Base-by-base conservation (phyloP, 2,888 invertebrate species). In the Notodonta ziczac region DNA sequence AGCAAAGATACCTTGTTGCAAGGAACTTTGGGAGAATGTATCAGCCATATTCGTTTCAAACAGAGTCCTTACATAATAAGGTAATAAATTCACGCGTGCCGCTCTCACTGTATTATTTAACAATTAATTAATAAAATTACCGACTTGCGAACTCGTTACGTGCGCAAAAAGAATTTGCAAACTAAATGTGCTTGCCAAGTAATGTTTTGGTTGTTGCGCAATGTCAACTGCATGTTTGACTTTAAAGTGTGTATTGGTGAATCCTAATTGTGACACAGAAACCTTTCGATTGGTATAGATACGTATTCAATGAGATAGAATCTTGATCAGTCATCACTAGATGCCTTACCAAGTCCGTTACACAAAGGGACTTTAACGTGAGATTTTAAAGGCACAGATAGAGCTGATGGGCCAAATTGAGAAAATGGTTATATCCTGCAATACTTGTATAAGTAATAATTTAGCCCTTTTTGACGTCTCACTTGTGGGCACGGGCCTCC, bases 121-220 rank as follows among this genome's bases (percentile, higher is more conserved):
- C 74, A 70, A 69, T 67, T 70, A 73, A 69, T 74, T 70, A 66
- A 67, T 66, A 70, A 74, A 72, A 63, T 70, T 72, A 68, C 69
- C 53, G 58, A 67, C 72, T 66, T 57, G 59, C 65, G 52, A 39
- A 62, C 58, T 39, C 59, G 62, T 68, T 70, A 70, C 70, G 66
- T 65, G 62, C 52, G 13, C 39, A 50, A 9, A 4, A 14, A n/a
- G 44, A 62, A 72, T 66, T 62, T 61, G 54, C 66, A 63, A 67
- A 63, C 44, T 55, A 61, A 44, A 57, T 51, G 44, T 57, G 40
- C 24, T 32, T 13, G 44, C 42, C 14, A 14, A n/a, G 9, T 32
- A 40, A 58, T 40, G 50, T 51, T 39, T 42, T 42, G 55, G 61
- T 56, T 44, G 50, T 70, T 70, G 32, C 68, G 65, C 52, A 68